Percentiles rank a stretch among this genome's conserved stretches.
Conservation (phyloP, 2,113 vertebrate species). For the Chaetodon auriga region DNA sequence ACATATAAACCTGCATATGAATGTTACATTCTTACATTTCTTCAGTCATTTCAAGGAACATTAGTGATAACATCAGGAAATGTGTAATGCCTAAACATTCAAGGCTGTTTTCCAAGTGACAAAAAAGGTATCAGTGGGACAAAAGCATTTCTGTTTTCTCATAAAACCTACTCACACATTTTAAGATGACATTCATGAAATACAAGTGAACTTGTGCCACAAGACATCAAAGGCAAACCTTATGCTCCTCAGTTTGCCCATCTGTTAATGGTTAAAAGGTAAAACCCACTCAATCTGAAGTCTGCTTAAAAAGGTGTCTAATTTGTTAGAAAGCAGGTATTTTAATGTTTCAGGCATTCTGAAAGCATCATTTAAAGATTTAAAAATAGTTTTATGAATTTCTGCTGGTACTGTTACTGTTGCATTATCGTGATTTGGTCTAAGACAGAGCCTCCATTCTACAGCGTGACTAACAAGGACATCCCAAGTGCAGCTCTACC, state of each 20-base stretch:
- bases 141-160: not conserved
- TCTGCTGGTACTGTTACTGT: not conserved
- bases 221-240: not conserved
- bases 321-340: not conserved
- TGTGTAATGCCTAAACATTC: too few relatives aligned
- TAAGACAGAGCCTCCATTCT: not conserved
- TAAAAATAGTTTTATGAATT: not conserved
- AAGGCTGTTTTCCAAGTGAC: not conserved
- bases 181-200: not conserved
- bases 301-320: not conserved
- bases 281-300: not conserved
- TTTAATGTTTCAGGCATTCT: not conserved
- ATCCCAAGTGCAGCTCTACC: not conserved
- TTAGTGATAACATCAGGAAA: not conserved
- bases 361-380: not conserved
- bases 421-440: not conserved
- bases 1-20: not conserved
- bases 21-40: not conserved
- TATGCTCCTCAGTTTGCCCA: not conserved
- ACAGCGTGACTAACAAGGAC: not conserved
- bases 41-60: not conserved
- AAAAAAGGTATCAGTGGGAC: not conserved
- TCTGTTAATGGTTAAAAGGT: not conserved
- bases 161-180: not conserved
- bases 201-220: not conserved